phyloP scores from a whole-genome alignment of 2,888 invertebrate genomes.

The Drosophila trichaetosa region DNA sequence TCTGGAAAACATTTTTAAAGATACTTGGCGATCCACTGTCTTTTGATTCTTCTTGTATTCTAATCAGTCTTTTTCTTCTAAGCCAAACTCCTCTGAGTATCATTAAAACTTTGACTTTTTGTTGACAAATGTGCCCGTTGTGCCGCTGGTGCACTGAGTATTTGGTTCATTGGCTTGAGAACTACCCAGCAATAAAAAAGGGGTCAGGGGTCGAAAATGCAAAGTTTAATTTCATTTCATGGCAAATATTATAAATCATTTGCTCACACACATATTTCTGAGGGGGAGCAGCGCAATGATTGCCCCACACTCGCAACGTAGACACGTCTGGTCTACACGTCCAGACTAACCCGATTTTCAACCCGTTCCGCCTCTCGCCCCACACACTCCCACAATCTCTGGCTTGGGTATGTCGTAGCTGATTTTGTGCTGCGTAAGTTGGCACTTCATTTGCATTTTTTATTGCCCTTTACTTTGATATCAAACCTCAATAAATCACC shows the following conservation, averaged over 20 bases:
- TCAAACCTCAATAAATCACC: slow-evolving; percentile 82
- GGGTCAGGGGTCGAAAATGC: slow-evolving; percentile 67
- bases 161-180: slow-evolving; percentile 8
- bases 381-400: neutral
- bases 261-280: slow-evolving; percentile 61
- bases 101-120: neutral
- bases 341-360: slow-evolving; percentile 41
- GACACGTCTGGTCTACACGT: slow-evolving; percentile 37
- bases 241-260: slow-evolving; percentile 80
- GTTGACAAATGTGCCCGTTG: neutral
- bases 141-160: neutral
- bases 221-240: slow-evolving; percentile 79
- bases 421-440: slow-evolving; percentile 77
- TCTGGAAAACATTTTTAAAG: neutral
- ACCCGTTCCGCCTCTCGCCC: slow-evolving; percentile 2
- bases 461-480: slow-evolving; percentile 82
- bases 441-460: slow-evolving; percentile 83
- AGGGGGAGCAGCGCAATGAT: slow-evolving; percentile 58
- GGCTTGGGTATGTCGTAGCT: slow-evolving; percentile 25
- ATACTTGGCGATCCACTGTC: neutral
- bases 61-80: neutral
- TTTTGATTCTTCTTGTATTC: neutral
- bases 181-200: slow-evolving; percentile 55
- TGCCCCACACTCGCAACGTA: slow-evolving; percentile 33
- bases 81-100: neutral